Percentiles rank a stretch among this genome's conserved stretches.
Conservation (phyloP, 2,113 vertebrate species). For the Daphoenositta chrysoptera region DNA sequence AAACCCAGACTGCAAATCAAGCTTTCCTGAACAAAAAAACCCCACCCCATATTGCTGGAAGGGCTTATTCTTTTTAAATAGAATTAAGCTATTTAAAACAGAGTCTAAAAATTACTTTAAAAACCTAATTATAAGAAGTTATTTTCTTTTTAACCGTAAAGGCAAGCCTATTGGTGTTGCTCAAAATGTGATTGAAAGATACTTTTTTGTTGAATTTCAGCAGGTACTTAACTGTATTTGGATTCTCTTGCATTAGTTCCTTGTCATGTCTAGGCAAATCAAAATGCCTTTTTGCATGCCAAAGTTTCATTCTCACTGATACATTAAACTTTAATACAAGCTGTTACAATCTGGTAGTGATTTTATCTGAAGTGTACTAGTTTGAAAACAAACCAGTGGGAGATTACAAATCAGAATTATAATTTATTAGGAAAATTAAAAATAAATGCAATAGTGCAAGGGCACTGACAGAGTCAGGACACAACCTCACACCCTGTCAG, state of each 20-base stretch:
- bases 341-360: background rate
- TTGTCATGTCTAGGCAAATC: background rate
- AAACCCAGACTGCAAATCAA: background rate
- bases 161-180: background rate
- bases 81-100: background rate
- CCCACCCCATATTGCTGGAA: background rate
- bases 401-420: too few relatives aligned
- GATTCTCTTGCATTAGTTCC: background rate
- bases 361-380: background rate
- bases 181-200: background rate
- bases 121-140: background rate
- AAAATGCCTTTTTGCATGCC: background rate
- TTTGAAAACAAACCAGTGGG: too few relatives aligned
- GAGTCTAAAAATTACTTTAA: background rate
- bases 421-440: too few relatives aligned
- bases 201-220: background rate
- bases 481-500: too few relatives aligned
- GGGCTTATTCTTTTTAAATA: background rate
- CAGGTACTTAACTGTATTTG: background rate
- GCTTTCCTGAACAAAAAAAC: background rate
- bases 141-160: background rate
- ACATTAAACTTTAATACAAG: background rate
- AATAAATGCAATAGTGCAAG: too few relatives aligned
- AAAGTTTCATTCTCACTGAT: background rate
- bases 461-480: too few relatives aligned